Evolutionary conservation across 1,140 invertebrate species (phyloP), one percentile per base, ranked within the genome.

Genomic region (Arion vulgaris): DNA sequence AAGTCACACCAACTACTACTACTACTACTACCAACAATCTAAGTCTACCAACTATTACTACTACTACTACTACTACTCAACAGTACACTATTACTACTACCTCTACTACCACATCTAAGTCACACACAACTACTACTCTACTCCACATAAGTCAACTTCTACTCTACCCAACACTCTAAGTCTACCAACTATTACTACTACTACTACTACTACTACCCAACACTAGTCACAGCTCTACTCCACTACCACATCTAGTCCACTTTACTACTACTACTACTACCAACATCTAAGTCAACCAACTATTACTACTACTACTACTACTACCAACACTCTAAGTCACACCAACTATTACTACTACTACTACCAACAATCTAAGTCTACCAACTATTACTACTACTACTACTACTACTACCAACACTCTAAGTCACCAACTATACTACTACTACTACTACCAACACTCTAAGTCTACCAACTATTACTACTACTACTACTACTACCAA

Each of bases 301-400:
- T n/a, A n/a, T n/a, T n/a, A n/a, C n/a, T n/a, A n/a, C n/a, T n/a
- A n/a, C n/a, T n/a, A n/a, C n/a, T n/a, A n/a, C n/a, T n/a, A n/a
- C n/a, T n/a, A n/a, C n/a, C n/a, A n/a, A n/a, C n/a, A n/a, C n/a
- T n/a, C n/a, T n/a, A n/a, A n/a, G n/a, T n/a, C n/a, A 78, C 76
- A 62, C n/a, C 76, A 62, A 78, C 76, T 78, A 78, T 51, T 78
- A 78, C 76, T 78, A 78, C 76, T 78, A 78, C 49, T 78, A 78
- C 76, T 62, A 78, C 76, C 32, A 57, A 0, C 62, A 62, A 23
- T 78, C 76, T 62, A 62, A 49, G n/a, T 62, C 76, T 62, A 78
- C 76, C 51, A 62, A 78, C 76, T 62, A 78, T 39, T 78, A 62
- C 76, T 78, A 62, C 76, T 78, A 78, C 76, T 78, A 78, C 76